Evolutionary conservation across 1,140 invertebrate genomes (phyloP), one percentile per base, ranked within the genome.

Genomic region (Brachionus paranguensis): DNA sequence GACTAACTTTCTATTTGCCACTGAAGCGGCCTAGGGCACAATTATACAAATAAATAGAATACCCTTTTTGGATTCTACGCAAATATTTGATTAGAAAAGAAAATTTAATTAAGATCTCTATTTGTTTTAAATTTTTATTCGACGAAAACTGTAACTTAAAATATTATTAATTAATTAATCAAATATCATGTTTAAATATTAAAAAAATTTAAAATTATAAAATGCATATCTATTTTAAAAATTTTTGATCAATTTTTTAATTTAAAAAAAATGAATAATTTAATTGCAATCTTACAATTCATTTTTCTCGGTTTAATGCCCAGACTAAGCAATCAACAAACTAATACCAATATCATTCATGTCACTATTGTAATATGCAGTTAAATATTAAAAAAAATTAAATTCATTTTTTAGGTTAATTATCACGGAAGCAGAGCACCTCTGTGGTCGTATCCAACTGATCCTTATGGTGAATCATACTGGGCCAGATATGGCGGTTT

Each of bases 401-500:
- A 12, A 14, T n/a, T 4, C 14, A 12, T 27, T 29, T 12, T 47
- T 76, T 68, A 43, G 37, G 43, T 68, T 10, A 81, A 81, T 45
- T 72, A 43, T 45, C 68, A 72, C 10, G 78, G 78, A 43, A 45
- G 0, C 10, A 17, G 78, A 64, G 64, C 53, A 5, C 78, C 78
- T 81, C 6, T 81, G 29, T 29, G 17, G 27, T 43, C 78, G 3
- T 81, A 81, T 81, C 78, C 78, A 60, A 81, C 53, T n/a, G 78
- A 81, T 12, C 53, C 64, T 12, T 81, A 81, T 27, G 64, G 64
- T 12, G 37, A 43, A 27, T 81, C 64, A 20, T 81, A 81, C n/a
- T 81, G 78, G 78, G 37, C 53, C 6, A 43, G 78, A 64, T 81
- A 64, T 64, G 78, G 78, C 20, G 78, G 78, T 37, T 27, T 81